Percentiles rank a stretch among this genome's conserved stretches.
phyloP scores from a whole-genome alignment of 2,113 vertebrate genomes.

The Cynoglossus semilaevis region DNA sequence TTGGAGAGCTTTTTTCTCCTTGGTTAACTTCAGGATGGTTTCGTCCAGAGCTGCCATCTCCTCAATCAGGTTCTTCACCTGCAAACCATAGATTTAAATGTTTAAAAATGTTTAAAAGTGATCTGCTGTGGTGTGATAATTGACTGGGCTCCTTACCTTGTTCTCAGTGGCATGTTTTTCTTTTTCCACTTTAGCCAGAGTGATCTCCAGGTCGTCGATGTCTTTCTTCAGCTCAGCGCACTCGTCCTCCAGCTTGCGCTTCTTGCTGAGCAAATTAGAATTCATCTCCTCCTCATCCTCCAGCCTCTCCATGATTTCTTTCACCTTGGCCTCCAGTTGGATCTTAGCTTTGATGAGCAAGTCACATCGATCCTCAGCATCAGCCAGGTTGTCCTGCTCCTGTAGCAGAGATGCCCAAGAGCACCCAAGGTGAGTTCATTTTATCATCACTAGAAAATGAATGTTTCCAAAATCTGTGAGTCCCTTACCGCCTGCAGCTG shows the following conservation, averaged over 20 bases:
- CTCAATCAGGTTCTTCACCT: conserved; percentile 95
- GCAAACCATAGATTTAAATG: background rate
- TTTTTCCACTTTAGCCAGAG: conserved; percentile 91
- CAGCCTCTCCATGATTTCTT: conserved; percentile 85
- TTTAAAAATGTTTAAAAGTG: no score
- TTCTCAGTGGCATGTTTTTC: conserved; percentile 95
- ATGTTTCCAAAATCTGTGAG: background rate
- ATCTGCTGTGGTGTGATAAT: no score
- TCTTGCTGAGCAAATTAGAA: conserved; percentile 81
- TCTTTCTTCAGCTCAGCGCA: conserved; percentile 92
- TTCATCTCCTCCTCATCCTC: conserved; percentile 93
- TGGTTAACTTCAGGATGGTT: conserved; percentile 84
- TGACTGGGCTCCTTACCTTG: conserved; percentile 75
- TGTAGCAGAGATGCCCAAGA: conserved; percentile 35
- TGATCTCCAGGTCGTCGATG: conserved; percentile 91
- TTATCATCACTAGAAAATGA: background rate
- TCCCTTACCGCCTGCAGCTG: conserved; percentile 90
- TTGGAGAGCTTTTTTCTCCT: conserved; percentile 91
- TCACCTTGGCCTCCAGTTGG: conserved; percentile 89
- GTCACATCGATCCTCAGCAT: conserved; percentile 91
- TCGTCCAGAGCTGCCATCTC: conserved; percentile 91
- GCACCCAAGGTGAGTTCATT: background rate
- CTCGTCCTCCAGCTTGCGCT: conserved; percentile 90
- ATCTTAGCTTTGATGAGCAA: conserved; percentile 93
- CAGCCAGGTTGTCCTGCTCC: conserved; percentile 94